phyloP scores from a whole-genome alignment of 2,888 invertebrate genomes.

The Drosophila emarginata region DNA sequence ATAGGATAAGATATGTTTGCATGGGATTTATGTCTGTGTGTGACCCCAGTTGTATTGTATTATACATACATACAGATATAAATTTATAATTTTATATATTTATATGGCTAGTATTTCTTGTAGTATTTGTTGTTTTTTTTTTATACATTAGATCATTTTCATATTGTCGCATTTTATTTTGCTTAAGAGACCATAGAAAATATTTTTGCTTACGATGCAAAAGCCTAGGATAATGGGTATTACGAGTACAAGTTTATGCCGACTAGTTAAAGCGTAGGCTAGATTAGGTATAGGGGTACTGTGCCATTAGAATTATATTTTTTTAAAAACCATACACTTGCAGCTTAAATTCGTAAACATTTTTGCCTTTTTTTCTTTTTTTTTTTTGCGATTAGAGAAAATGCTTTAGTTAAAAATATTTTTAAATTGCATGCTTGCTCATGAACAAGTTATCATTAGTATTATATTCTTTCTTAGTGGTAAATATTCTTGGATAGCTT shows the following conservation, averaged over 20 bases:
- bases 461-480: constrained; percentile 37
- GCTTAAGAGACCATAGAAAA: constrained; percentile 61
- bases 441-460: constrained; percentile 31
- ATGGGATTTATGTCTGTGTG: neutral
- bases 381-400: constrained; percentile 26
- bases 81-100: constrained; percentile 1
- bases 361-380: constrained; percentile 40
- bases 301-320: constrained; percentile 39
- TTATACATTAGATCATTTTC: constrained; percentile 68
- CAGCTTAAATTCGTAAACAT: constrained; percentile 69
- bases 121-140: constrained; percentile 65
- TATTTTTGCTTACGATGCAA: constrained; percentile 46
- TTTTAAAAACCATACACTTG: constrained; percentile 70
- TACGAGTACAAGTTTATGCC: constrained; percentile 41
- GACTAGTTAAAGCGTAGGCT: constrained; percentile 75
- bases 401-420: constrained; percentile 38
- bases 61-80: constrained; percentile 4
- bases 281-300: constrained; percentile 34
- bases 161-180: constrained; percentile 22
- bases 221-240: constrained; percentile 55
- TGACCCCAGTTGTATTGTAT: constrained; percentile 2
- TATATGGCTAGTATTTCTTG: constrained; percentile 24
- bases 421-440: constrained; percentile 45
- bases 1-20: constrained; percentile 4
- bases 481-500: constrained; percentile 38